These are phyloP conservation scores for Etheostoma spectabile DNA, from an alignment of 2,113 vertebrate species.

Conservation along the genomic window DNA sequence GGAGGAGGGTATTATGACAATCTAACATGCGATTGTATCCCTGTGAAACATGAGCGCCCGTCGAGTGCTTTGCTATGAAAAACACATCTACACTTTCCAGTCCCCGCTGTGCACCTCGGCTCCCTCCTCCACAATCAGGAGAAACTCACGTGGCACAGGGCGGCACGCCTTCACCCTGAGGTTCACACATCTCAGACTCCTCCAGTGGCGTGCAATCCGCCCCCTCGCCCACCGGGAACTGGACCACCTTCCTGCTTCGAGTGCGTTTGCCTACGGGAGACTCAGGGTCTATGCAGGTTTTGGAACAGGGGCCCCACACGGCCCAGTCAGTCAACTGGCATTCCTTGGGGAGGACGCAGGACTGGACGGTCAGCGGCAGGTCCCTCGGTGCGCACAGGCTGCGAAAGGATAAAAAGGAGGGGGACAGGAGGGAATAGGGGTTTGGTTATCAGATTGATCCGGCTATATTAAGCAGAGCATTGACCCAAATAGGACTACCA, in stretches of 20 bases:
- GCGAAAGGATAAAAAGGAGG: constrained; percentile 39
- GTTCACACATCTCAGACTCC: constrained; percentile 87
- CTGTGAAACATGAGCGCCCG: background rate
- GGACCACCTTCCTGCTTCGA: constrained; percentile 86
- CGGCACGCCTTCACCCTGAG: constrained; percentile 83
- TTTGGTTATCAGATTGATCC: background rate
- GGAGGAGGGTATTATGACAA: constrained; percentile 6
- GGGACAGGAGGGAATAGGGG: background rate
- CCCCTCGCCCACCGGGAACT: constrained; percentile 88
- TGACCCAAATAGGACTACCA: background rate
- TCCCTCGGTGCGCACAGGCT: constrained; percentile 92
- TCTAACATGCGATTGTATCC: background rate
- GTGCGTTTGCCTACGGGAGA: constrained; percentile 85
- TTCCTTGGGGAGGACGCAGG: constrained; percentile 92
- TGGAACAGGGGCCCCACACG: constrained; percentile 91
- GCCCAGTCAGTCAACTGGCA: constrained; percentile 93
- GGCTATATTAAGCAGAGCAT: background rate
- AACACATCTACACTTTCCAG: background rate
- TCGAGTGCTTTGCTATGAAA: background rate
- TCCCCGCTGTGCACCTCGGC: background rate
- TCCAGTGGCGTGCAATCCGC: constrained; percentile 87
- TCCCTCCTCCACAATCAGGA: background rate
- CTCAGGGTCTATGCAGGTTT: constrained; percentile 85
- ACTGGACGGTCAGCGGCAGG: constrained; percentile 91
- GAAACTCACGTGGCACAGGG: constrained; percentile 92